Evolutionary conservation across 2,888 invertebrate species (phyloP).

Genomic region (Morpho helenor): DNA sequence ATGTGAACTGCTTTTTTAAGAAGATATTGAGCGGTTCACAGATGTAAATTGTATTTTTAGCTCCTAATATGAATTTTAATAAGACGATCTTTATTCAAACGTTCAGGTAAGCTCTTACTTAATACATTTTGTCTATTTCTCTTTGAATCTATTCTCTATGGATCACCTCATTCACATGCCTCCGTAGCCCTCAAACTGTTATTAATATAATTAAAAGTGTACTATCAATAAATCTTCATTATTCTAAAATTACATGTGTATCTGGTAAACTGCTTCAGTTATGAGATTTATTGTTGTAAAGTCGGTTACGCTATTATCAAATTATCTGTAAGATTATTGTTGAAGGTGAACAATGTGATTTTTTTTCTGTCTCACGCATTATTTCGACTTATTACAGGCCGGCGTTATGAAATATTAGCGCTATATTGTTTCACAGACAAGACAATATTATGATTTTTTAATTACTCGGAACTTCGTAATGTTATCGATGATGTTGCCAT

Average conservation of each 20-base stretch:
- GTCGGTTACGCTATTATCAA: conserved; percentile 36
- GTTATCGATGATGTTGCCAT: background rate
- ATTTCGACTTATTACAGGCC: conserved; percentile 35
- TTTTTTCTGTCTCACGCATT: conserved; percentile 55
- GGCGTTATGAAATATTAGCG: conserved; percentile 32
- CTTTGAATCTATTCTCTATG: background rate
- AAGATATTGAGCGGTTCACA: too few species aligned
- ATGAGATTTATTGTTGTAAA: conserved; percentile 38
- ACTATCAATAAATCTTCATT: conserved; percentile 17
- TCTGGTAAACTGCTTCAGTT: conserved; percentile 25
- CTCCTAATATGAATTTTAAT: too few species aligned
- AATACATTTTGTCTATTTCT: too few species aligned
- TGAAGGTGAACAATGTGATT: conserved; percentile 45
- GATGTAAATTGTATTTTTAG: too few species aligned
- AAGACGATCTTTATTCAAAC: too few species aligned
- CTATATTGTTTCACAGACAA: conserved; percentile 28
- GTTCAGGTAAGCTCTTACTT: too few species aligned
- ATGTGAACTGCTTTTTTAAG: too few species aligned
- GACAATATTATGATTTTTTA: conserved; percentile 7
- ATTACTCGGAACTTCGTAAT: background rate
- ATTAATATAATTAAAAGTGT: conserved; percentile 6
- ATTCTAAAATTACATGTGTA: conserved; percentile 23
- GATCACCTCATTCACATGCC: conserved; percentile 11
- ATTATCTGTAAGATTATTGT: conserved; percentile 61
- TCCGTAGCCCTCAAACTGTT: conserved; percentile 3